These are phyloP conservation scores for Glomeris marginata DNA, from an alignment of 2,888 invertebrate genomes.

Conservation along the genomic window DNA sequence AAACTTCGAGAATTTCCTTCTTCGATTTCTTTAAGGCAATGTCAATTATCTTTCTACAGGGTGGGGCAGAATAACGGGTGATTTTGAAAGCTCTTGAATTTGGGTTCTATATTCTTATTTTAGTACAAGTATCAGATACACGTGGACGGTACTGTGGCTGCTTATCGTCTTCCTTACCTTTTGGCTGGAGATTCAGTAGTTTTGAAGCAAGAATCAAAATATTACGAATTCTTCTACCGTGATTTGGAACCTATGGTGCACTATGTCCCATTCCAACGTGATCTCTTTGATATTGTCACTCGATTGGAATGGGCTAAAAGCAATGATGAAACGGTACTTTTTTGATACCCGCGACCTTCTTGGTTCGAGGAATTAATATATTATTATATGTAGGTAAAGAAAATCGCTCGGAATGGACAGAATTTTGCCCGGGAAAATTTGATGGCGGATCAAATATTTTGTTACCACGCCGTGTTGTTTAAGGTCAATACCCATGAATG, in stretches of 20 bases:
- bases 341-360: neutral
- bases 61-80: too few species aligned
- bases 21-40: slow-evolving; percentile 86
- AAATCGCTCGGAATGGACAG: slow-evolving; percentile 50
- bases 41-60: slow-evolving; percentile 18
- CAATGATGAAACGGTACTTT: slow-evolving; percentile 42
- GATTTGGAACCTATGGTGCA: slow-evolving; percentile 59
- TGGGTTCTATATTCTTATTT: slow-evolving; percentile 22
- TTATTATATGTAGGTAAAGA: too few species aligned
- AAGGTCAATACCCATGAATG: slow-evolving; percentile 32
- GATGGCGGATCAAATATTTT: slow-evolving; percentile 67
- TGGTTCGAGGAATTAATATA: too few species aligned
- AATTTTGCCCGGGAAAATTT: slow-evolving; percentile 60
- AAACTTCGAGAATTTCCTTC: slow-evolving; percentile 68
- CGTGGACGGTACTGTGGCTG: slow-evolving; percentile 92
- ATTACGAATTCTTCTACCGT: slow-evolving; percentile 85
- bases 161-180: slow-evolving; percentile 84
- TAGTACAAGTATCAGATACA: slow-evolving; percentile 91
- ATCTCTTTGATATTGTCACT: slow-evolving; percentile 64
- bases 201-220: slow-evolving; percentile 84
- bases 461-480: slow-evolving; percentile 65
- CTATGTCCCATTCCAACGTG: slow-evolving; percentile 62
- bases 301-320: slow-evolving; percentile 59
- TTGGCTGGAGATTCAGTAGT: slow-evolving; percentile 74
- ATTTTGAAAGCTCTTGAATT: neutral